Percentiles rank a stretch among this genome's conserved stretches.
Conservation (phyloP, 2,797 vertebrate genomes). For the Cacajao melanocephalus region DNA sequence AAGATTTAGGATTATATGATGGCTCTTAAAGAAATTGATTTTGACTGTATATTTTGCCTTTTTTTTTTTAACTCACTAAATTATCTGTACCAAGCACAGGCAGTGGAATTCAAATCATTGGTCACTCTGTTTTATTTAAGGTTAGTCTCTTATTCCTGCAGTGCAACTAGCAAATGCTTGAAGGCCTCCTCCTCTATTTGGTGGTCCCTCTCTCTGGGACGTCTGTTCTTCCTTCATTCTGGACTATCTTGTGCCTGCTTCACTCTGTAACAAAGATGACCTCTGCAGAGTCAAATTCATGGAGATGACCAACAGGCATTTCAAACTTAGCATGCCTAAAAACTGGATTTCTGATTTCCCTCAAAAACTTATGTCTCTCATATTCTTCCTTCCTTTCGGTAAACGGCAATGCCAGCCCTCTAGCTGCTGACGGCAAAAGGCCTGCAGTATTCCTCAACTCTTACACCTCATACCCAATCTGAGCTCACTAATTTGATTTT, state of each 20-base stretch:
- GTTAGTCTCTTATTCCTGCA: not conserved
- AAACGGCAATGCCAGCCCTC: not conserved
- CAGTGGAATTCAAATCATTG: not conserved
- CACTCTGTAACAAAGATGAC: not conserved
- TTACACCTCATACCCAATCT: no score
- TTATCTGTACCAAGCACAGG: not conserved
- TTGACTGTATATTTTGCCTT: not conserved
- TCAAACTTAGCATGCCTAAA: not conserved
- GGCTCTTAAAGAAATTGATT: not conserved
- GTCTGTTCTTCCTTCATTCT: not conserved
- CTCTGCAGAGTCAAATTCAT: not conserved
- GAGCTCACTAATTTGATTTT: no score
- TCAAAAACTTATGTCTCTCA: not conserved
- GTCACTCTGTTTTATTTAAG: not conserved
- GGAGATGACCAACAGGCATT: not conserved
- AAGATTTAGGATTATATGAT: conserved; percentile 8
- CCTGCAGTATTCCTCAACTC: not conserved
- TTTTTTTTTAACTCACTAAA: conserved; percentile 1
- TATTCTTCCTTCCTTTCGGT: not conserved
- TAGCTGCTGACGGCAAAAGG: not conserved
- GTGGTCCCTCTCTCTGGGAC: not conserved
- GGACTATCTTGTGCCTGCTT: not conserved
- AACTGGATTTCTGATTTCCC: not conserved
- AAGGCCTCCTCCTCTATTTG: not conserved
- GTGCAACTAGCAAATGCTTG: not conserved